Evolutionary conservation across 1,140 invertebrate species (phyloP).

Genomic region (Ectropis grisescens): DNA sequence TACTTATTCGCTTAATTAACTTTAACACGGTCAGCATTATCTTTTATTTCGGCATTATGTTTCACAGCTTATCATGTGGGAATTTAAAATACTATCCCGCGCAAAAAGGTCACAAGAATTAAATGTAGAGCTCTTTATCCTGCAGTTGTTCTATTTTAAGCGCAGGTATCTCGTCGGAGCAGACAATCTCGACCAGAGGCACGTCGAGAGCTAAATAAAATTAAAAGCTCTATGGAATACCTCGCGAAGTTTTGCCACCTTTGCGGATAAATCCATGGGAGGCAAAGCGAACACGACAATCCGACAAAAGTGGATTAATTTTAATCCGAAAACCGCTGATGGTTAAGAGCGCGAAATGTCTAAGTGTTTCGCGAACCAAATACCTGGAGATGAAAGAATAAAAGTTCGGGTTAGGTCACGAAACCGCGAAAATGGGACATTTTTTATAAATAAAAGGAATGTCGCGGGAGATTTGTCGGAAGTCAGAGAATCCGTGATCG

Average conservation of each 20-base stretch:
- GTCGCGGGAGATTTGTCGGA: slow-evolving; percentile 11
- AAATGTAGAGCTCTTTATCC: slow-evolving; percentile 32
- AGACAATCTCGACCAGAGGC: slow-evolving; percentile 22
- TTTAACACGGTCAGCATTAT: slow-evolving; percentile 25
- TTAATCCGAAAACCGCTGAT: too few relatives aligned
- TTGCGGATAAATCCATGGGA: slow-evolving; percentile 4
- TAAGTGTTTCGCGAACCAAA: too few relatives aligned
- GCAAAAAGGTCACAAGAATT: slow-evolving; percentile 4
- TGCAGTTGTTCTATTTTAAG: slow-evolving; percentile 35
- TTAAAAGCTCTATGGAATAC: slow-evolving; percentile 40
- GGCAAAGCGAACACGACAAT: too few relatives aligned
- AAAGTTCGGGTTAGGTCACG: slow-evolving; percentile 1
- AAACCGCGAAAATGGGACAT: slow-evolving; percentile 5
- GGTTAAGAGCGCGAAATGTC: too few relatives aligned
- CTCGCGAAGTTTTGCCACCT: slow-evolving; percentile 20
- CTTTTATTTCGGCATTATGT: slow-evolving; percentile 3
- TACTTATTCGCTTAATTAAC: slow-evolving; percentile 30
- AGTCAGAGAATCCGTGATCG: slow-evolving; percentile 16
- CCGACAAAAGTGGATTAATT: too few relatives aligned
- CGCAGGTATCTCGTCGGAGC: slow-evolving; percentile 30
- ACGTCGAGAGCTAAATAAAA: slow-evolving; percentile 28
- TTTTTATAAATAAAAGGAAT: slow-evolving; percentile 20
- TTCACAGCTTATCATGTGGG: slow-evolving; percentile 2
- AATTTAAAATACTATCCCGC: slow-evolving; percentile 2
- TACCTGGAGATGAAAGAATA: slow-evolving; percentile 6